Evolutionary conservation across 2,113 vertebrate genomes (phyloP), one percentile per base, ranked within the genome.

Genomic region (Ibidorhyncha struthersii): DNA sequence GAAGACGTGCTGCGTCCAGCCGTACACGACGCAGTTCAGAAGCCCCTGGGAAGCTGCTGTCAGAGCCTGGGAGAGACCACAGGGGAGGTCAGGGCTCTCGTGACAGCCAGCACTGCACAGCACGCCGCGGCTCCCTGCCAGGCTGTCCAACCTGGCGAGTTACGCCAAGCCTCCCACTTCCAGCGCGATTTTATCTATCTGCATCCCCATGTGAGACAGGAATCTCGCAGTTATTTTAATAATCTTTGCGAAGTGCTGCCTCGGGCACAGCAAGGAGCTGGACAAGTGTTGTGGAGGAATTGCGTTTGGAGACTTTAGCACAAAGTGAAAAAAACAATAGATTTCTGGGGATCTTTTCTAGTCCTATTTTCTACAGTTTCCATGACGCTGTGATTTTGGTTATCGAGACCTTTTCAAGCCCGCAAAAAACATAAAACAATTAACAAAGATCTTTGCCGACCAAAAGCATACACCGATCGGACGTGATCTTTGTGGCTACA

Each of bases 31-130:
- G 83, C 98, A 99, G 98, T 99, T 99, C 86, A 99, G 97, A 62
- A 99, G 98, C 12, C 99, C 99, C 94, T 99, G 99, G 41, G 99
- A 99, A 72, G 98, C 98, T 7, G 99, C 98, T 41, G 98, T 99
- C 79, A 99, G 96, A 34, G 99, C 98, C 99, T 99, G 94, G 40
- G 87, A 91, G 92, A 95, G 82, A 97, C 16, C 61, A 50, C 40
- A 5, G 89, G 27, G 93, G 55, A 26, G 14, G 34, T 82, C 4
- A 77, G 85, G 36, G 74, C 56, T 55, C 17, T 66, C 25, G 12
- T 26, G 45, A 70, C 63, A 91, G 56, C 14, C 92, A 53, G 74
- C 92, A 9, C 30, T 5, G 41, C 61, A 9, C 38, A 4, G 25
- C 41, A 5, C 34, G 7, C 43, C 9, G 0, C 6, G 1, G 40